phyloP scores from a whole-genome alignment of 1,140 invertebrate genomes.

The Macrobrachium rosenbergii region DNA sequence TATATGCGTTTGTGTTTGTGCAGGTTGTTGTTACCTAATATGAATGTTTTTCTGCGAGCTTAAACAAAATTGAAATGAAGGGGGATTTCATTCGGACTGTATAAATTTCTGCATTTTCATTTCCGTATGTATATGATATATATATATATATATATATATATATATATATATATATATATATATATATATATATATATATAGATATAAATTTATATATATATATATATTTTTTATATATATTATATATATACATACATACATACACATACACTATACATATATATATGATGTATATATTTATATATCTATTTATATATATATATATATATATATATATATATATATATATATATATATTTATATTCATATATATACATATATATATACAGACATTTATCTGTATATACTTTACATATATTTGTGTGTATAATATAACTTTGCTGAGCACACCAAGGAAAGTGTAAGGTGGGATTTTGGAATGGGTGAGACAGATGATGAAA shows the following conservation, averaged over 20 bases:
- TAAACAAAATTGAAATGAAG: too few relatives aligned
- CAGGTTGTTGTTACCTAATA: too few relatives aligned
- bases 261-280: conserved; percentile 16
- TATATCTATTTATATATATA: conserved; percentile 21
- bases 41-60: too few relatives aligned
- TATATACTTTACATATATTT: not conserved
- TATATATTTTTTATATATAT: not conserved
- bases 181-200: not conserved
- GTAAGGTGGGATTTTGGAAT: too few relatives aligned
- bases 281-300: conserved; percentile 1
- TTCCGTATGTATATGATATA: too few relatives aligned
- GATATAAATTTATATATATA: not conserved
- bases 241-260: conserved; percentile 5
- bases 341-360: not conserved
- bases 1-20: too few relatives aligned
- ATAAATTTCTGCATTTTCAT: too few relatives aligned
- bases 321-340: conserved; percentile 10
- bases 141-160: too few relatives aligned
- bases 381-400: not conserved
- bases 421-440: too few relatives aligned
- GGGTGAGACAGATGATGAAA: too few relatives aligned
- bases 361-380: conserved; percentile 2
- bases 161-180: not conserved
- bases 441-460: too few relatives aligned
- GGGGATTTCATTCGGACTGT: too few relatives aligned